Conservation (phyloP, 2,113 vertebrate genomes). For the Ceratotherium simum region DNA sequence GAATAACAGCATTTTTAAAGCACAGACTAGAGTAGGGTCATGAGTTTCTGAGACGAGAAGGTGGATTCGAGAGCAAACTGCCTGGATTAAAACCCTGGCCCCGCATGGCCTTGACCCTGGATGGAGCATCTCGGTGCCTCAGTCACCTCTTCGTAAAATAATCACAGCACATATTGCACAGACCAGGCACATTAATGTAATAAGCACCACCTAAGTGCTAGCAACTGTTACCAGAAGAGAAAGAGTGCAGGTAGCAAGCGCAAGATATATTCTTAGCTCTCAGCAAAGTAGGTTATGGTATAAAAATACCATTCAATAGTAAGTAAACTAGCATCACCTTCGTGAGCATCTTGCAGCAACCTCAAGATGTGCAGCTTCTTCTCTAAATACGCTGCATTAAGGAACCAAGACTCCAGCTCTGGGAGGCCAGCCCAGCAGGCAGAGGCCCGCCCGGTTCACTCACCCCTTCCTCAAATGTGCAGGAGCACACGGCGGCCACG, state of each 20-base stretch:
- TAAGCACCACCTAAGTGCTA: not conserved
- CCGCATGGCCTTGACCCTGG: not conserved
- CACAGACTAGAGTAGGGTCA: not conserved
- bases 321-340: conserved; percentile 73
- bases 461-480: not conserved
- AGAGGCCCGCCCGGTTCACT: not conserved
- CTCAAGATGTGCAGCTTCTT: conserved; percentile 27
- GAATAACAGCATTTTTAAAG: not conserved
- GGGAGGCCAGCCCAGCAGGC: not conserved
- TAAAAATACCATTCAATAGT: conserved; percentile 82
- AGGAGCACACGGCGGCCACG: not conserved
- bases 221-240: conserved; percentile 43
- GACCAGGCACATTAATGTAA: not conserved
- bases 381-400: conserved; percentile 59
- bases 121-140: not conserved
- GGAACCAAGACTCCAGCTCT: not conserved
- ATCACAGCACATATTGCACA: not conserved
- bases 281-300: conserved; percentile 81
- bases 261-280: conserved; percentile 80
- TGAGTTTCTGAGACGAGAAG: not conserved
- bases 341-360: conserved; percentile 53
- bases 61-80: not conserved
- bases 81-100: not conserved
- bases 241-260: conserved; percentile 52
- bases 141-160: not conserved